A percentile compares a stretch with the other conserved stretches of the same genome.
These are phyloP conservation scores for Harpegnathos saltator DNA, from an alignment of 1,140 invertebrate species.

Conservation along the genomic window DNA sequence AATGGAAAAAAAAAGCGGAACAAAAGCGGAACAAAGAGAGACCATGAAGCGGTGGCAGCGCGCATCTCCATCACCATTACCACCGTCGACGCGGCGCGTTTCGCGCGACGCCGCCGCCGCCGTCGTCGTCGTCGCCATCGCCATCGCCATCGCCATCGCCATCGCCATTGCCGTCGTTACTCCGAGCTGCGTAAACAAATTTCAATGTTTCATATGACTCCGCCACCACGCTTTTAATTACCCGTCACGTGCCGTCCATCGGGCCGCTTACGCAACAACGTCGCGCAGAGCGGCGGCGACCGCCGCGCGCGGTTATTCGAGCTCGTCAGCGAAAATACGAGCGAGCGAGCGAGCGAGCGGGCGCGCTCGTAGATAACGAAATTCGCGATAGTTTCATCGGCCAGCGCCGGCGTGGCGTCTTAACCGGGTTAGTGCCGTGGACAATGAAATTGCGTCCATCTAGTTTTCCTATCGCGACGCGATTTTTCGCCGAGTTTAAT, in stretches of 20 bases:
- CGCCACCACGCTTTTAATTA: slow-evolving; percentile 48
- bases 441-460: slow-evolving; percentile 54
- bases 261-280: slow-evolving; percentile 6
- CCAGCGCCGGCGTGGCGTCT: slow-evolving; percentile 28
- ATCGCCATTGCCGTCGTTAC: slow-evolving; percentile 6
- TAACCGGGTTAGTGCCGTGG: slow-evolving; percentile 34
- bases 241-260: slow-evolving; percentile 35
- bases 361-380: slow-evolving; percentile 36
- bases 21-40: not conserved
- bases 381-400: slow-evolving; percentile 51
- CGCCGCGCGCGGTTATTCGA: not conserved
- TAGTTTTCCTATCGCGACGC: slow-evolving; percentile 22
- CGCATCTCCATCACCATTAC: too few species aligned
- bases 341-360: too few species aligned
- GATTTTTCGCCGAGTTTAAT: slow-evolving; percentile 39
- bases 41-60: too few species aligned
- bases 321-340: slow-evolving; percentile 25
- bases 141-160: not conserved
- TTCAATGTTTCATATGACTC: slow-evolving; percentile 52
- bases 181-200: slow-evolving; percentile 11
- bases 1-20: not conserved
- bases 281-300: not conserved
- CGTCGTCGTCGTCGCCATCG: too few species aligned
- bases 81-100: too few species aligned
- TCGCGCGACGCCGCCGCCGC: too few species aligned